These are phyloP conservation scores for Scortum barcoo DNA, from an alignment of 2,113 vertebrate genomes.

Conservation along the genomic window DNA sequence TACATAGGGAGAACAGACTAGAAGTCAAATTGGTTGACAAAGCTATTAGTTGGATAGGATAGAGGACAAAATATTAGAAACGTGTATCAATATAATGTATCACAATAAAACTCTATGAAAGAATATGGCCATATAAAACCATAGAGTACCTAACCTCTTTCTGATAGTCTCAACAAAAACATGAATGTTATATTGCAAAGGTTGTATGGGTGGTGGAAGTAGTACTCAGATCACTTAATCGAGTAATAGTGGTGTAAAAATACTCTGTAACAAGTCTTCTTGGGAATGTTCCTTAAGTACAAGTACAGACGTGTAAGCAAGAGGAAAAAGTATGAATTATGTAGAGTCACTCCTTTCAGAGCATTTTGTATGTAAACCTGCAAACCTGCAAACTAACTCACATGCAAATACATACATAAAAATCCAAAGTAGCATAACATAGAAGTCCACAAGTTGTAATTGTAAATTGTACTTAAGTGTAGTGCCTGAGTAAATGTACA, in stretches of 20 bases:
- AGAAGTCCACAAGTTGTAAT: background rate
- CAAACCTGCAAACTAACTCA: background rate
- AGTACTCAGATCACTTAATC: background rate
- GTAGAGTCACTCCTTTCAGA: background rate
- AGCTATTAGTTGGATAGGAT: background rate
- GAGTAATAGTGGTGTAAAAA: background rate
- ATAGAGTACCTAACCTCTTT: background rate
- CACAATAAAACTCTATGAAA: background rate
- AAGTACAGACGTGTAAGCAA: background rate
- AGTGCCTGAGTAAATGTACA: background rate
- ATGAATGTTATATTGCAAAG: background rate
- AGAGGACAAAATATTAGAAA: constrained; percentile 11
- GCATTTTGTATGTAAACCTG: background rate
- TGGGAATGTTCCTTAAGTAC: background rate
- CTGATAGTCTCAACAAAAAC: background rate
- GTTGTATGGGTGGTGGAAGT: background rate
- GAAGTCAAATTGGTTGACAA: constrained; percentile 17
- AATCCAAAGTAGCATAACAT: too few species aligned
- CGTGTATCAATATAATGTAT: background rate
- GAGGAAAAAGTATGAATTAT: background rate
- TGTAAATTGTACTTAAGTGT: background rate
- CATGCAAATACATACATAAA: background rate
- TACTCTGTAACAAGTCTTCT: background rate
- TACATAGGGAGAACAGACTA: constrained; percentile 14
- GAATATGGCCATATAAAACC: background rate